A percentile compares a stretch with the other conserved stretches of the same genome.
Evolutionary conservation across 2,888 invertebrate genomes (phyloP).

Genomic region (Galerucella nymphaeae): DNA sequence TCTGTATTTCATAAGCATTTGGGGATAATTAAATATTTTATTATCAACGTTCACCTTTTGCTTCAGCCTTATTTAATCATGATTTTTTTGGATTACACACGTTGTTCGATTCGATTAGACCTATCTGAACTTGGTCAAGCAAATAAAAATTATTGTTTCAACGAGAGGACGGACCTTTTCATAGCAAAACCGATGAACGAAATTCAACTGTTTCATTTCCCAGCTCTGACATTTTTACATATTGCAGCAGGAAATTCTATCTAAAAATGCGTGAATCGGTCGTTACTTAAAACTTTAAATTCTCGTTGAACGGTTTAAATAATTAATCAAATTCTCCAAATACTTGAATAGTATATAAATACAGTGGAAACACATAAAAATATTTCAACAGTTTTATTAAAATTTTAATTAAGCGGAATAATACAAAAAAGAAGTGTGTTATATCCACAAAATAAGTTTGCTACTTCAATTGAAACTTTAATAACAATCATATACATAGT

Average conservation of each 20-base stretch:
- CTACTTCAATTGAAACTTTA: too few species aligned
- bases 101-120: background rate
- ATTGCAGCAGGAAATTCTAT: constrained; percentile 11
- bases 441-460: too few species aligned
- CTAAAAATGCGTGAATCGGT: background rate
- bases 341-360: too few species aligned
- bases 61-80: background rate
- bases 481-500: too few species aligned
- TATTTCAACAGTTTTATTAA: too few species aligned
- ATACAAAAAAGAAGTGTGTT: too few species aligned
- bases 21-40: too few species aligned
- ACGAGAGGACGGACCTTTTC: background rate
- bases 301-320: background rate
- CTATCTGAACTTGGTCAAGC: background rate
- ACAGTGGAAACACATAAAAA: too few species aligned
- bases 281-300: background rate
- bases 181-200: constrained; percentile 5
- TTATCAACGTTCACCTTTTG: background rate
- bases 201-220: background rate
- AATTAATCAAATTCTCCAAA: too few species aligned
- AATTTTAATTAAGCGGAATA: too few species aligned
- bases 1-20: too few species aligned
- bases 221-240: background rate
- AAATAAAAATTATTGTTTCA: constrained; percentile 7
- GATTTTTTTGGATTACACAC: background rate